Evolutionary conservation across 2,113 vertebrate species (phyloP).

Genomic region (Corvus hawaiiensis): DNA sequence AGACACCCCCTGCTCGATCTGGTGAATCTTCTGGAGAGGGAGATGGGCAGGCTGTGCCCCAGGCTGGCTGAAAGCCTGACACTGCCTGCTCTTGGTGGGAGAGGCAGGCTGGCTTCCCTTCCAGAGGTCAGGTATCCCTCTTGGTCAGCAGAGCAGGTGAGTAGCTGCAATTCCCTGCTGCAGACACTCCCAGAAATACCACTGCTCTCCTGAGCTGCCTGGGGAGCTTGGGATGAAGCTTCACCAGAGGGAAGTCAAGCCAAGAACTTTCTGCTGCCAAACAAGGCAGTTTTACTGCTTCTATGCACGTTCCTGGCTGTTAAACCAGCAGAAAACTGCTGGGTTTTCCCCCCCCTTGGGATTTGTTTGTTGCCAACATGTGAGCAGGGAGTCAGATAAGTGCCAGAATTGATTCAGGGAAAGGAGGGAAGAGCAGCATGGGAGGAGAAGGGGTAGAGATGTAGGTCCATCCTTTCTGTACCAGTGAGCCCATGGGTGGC

Average conservation of each 20-base stretch:
- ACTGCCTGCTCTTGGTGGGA: neutral
- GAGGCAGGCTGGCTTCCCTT: neutral
- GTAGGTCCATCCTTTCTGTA: neutral
- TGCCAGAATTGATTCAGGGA: neutral
- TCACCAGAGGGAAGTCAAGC: neutral
- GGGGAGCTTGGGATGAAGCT: neutral
- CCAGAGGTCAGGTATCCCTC: neutral
- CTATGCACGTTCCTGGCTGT: neutral
- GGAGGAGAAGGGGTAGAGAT: neutral
- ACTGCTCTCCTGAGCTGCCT: neutral
- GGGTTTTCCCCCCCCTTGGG: neutral
- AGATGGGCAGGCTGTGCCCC: neutral
- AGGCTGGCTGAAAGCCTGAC: neutral
- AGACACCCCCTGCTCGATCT: rapidly evolving
- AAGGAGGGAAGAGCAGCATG: neutral
- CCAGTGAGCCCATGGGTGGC: neutral
- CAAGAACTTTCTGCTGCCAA: neutral
- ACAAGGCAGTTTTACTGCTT: neutral
- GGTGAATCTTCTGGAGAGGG: neutral
- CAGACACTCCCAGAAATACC: neutral
- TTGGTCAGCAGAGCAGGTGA: neutral
- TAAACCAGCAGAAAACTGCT: neutral
- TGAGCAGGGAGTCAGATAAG: neutral
- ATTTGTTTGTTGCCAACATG: neutral
- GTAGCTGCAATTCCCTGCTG: neutral